Percentiles rank a stretch among this genome's conserved stretches.
These are phyloP conservation scores for Bhutanitis thaidina DNA, from an alignment of 2,888 invertebrate species.

Conservation along the genomic window DNA sequence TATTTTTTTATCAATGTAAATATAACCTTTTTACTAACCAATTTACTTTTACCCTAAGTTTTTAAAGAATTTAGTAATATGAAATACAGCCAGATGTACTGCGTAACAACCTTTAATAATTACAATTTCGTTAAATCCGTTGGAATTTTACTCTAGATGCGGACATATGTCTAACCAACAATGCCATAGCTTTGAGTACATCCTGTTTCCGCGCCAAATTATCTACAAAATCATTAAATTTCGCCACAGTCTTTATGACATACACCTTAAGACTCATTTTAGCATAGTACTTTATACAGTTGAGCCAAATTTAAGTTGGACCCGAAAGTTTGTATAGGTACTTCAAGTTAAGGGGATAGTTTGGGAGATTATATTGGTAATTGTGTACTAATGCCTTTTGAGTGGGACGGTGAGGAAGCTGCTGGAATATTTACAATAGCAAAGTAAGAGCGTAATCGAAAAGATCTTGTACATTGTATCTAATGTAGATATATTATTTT, in stretches of 20 bases:
- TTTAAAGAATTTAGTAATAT: too few relatives aligned
- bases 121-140: constrained; percentile 1
- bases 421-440: constrained; percentile 20
- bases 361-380: constrained; percentile 64
- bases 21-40: too few relatives aligned
- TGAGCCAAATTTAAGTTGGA: constrained; percentile 22
- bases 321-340: constrained; percentile 49
- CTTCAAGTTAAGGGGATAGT: constrained; percentile 66
- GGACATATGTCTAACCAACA: constrained; percentile 58
- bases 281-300: constrained; percentile 18
- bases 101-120: too few relatives aligned
- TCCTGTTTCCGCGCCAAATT: constrained; percentile 44
- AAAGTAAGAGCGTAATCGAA: neutral
- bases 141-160: constrained; percentile 1
- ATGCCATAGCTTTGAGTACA: constrained; percentile 49
- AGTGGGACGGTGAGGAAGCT: constrained; percentile 39
- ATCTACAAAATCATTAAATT: constrained; percentile 25
- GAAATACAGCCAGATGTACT: neutral
- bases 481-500: too few relatives aligned
- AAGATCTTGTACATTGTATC: neutral
- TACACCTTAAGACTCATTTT: constrained; percentile 33
- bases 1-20: too few relatives aligned
- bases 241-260: fast-evolving
- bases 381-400: constrained; percentile 62
- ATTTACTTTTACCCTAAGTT: too few relatives aligned